Percentiles rank a stretch among this genome's conserved stretches.
phyloP scores from a whole-genome alignment of 2,888 invertebrate species.

The Celastrina argiolus region DNA sequence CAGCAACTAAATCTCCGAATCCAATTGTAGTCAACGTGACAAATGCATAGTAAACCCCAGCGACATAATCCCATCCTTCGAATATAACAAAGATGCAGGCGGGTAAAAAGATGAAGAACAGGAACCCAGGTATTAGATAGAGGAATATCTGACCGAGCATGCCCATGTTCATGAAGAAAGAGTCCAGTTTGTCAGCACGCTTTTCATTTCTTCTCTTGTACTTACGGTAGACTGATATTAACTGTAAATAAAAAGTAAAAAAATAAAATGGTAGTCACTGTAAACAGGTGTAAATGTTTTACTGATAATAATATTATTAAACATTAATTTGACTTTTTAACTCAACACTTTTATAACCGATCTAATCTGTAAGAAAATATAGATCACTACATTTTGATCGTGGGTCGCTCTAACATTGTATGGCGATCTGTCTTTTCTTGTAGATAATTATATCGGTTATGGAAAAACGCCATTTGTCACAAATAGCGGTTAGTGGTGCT shows the following conservation, averaged over 20 bases:
- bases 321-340: too few relatives aligned
- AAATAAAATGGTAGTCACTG: neutral
- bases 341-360: too few relatives aligned
- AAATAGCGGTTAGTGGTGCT: too few relatives aligned
- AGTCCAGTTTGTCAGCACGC: slow-evolving; percentile 76
- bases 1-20: slow-evolving; percentile 95
- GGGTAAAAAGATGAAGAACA: slow-evolving; percentile 91
- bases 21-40: slow-evolving; percentile 93
- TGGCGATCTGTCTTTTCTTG: too few relatives aligned
- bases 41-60: slow-evolving; percentile 91
- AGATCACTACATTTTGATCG: too few relatives aligned
- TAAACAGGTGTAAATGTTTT: neutral
- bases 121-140: slow-evolving; percentile 92
- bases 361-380: too few relatives aligned
- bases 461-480: too few relatives aligned
- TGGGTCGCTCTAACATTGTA: too few relatives aligned
- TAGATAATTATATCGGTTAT: too few relatives aligned
- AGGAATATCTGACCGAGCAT: slow-evolving; percentile 88
- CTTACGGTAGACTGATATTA: slow-evolving; percentile 86
- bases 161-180: slow-evolving; percentile 83
- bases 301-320: too few relatives aligned
- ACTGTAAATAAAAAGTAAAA: slow-evolving; percentile 66
- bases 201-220: slow-evolving; percentile 84
- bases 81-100: slow-evolving; percentile 89
- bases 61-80: slow-evolving; percentile 91